Percentiles rank a stretch among this genome's conserved stretches.
These are phyloP conservation scores for Callosobruchus maculatus DNA, from an alignment of 2,888 invertebrate genomes.

Conservation along the genomic window DNA sequence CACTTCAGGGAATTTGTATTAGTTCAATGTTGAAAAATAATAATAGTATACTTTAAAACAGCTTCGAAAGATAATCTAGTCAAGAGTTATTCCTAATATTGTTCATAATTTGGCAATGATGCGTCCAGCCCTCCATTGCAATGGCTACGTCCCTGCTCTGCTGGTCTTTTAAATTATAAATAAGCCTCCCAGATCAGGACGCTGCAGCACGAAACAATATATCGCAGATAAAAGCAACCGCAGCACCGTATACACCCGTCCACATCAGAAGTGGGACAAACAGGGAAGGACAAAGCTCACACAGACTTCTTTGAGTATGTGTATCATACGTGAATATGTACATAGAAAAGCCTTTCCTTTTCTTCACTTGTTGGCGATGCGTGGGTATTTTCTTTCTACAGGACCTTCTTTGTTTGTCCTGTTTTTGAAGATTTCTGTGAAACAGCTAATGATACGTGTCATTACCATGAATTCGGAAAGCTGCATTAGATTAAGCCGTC, in stretches of 20 bases:
- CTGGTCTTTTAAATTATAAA: not conserved
- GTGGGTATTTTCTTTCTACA: not conserved
- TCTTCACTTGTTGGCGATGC: not conserved
- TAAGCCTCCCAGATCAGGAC: not conserved
- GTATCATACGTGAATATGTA: not conserved
- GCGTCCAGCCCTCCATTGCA: not conserved
- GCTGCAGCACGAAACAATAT: not conserved
- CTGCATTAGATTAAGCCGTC: no score
- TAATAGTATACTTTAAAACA: no score
- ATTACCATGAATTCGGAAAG: no score
- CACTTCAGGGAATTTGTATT: no score
- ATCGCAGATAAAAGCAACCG: not conserved
- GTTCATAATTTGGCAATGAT: no score
- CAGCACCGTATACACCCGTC: not conserved
- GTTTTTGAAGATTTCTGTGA: no score
- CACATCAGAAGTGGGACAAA: not conserved
- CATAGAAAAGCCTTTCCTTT: not conserved
- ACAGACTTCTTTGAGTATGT: constrained; percentile 8
- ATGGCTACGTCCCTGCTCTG: not conserved
- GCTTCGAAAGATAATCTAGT: no score
- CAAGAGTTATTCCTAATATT: no score
- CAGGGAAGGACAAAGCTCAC: constrained; percentile 1
- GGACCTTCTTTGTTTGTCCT: no score
- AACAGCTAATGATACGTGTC: no score
- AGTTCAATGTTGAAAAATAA: no score